Evolutionary conservation across 2,888 invertebrate genomes (phyloP).

Genomic region (Andrena marginata): DNA sequence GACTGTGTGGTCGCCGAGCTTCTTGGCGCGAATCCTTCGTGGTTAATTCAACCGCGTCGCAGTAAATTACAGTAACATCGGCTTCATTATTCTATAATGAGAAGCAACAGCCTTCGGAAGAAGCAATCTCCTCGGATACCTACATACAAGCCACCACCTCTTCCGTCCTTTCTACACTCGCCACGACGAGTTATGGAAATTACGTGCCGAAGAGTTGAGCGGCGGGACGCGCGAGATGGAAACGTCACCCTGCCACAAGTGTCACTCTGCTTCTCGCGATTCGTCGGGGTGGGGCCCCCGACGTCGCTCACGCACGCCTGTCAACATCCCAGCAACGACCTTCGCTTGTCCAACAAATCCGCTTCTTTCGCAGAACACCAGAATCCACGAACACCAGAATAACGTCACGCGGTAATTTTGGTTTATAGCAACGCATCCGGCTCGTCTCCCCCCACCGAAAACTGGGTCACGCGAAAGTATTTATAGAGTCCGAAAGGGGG

Average conservation of each 20-base stretch:
- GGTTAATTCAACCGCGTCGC: background rate
- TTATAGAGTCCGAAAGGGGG: slow-evolving; percentile 80
- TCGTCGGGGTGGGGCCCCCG: slow-evolving; percentile 3
- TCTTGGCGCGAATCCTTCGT: background rate
- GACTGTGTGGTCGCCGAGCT: no score
- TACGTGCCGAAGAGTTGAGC: slow-evolving; percentile 18
- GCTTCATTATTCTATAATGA: no score
- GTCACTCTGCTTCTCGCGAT: background rate
- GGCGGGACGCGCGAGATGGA: slow-evolving; percentile 19
- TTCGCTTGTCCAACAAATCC: slow-evolving; percentile 3
- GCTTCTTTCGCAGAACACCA: background rate
- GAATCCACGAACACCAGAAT: slow-evolving; percentile 28
- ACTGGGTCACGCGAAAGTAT: slow-evolving; percentile 80
- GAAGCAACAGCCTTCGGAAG: background rate
- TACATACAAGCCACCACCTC: background rate
- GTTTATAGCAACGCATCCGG: slow-evolving; percentile 60
- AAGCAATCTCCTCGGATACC: background rate
- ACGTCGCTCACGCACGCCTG: background rate
- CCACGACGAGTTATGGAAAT: slow-evolving; percentile 38
- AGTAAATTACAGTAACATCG: background rate
- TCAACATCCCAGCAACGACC: background rate
- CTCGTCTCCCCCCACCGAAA: slow-evolving; percentile 60
- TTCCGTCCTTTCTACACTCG: background rate
- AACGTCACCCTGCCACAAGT: slow-evolving; percentile 5
- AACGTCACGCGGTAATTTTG: slow-evolving; percentile 72